Evolutionary conservation across 2,797 vertebrate species (phyloP).

Genomic region (Pachyuromys duprasi): DNA sequence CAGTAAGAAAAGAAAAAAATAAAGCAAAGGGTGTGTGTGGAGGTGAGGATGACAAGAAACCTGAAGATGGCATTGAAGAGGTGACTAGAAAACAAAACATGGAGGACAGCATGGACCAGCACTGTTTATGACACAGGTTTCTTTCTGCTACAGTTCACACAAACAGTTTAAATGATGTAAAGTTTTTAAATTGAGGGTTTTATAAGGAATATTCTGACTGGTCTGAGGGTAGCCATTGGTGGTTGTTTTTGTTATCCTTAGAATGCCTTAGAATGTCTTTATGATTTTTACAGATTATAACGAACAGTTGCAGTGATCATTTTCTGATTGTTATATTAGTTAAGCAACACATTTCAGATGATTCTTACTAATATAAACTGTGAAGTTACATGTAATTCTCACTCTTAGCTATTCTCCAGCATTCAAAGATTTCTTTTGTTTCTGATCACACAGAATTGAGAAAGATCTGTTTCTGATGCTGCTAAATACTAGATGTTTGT

Average conservation of each 20-base stretch:
- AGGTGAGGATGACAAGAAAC: constrained; percentile 36
- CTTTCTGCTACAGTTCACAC: neutral
- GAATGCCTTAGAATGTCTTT: constrained; percentile 16
- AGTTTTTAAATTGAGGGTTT: constrained; percentile 46
- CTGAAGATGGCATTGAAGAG: constrained; percentile 59
- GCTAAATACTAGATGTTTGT: neutral
- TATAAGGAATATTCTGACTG: neutral
- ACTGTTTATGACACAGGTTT: neutral
- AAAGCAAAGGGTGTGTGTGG: constrained; percentile 69
- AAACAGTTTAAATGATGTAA: constrained; percentile 23
- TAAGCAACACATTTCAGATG: constrained; percentile 43
- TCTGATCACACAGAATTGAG: constrained; percentile 29
- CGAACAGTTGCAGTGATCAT: neutral
- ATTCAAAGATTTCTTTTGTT: neutral
- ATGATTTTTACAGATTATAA: constrained; percentile 25
- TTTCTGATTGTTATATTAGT: constrained; percentile 60
- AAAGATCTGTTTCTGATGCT: neutral
- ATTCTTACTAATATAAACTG: constrained; percentile 57
- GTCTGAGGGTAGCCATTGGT: neutral
- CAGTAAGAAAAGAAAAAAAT: constrained; percentile 88
- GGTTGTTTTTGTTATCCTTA: constrained; percentile 20
- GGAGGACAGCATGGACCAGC: neutral
- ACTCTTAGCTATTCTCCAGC: neutral
- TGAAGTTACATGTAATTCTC: constrained; percentile 50
- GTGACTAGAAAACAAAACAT: constrained; percentile 57